These are phyloP conservation scores for Clarias magur DNA, from an alignment of 2,113 vertebrate species.

Conservation along the genomic window DNA sequence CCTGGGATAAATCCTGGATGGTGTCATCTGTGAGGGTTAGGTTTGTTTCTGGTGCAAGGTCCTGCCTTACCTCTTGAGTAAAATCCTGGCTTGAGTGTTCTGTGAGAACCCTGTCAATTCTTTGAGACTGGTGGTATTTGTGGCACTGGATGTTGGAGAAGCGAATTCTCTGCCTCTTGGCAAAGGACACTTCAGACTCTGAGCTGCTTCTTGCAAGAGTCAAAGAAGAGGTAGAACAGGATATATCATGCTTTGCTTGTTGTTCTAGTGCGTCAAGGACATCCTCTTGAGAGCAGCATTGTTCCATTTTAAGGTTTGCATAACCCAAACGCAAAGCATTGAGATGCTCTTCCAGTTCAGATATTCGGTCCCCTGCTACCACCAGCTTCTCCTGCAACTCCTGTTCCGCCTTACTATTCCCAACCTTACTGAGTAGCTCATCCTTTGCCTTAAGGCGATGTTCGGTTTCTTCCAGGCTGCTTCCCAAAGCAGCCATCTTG, in stretches of 20 bases:
- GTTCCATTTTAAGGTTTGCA: constrained; percentile 67
- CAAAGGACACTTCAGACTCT: constrained; percentile 71
- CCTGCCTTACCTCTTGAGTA: constrained; percentile 72
- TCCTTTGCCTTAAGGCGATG: constrained; percentile 81
- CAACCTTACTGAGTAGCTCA: constrained; percentile 77
- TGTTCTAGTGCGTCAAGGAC: constrained; percentile 56
- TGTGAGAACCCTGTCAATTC: constrained; percentile 71
- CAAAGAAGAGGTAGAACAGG: constrained; percentile 38
- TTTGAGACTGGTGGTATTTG: constrained; percentile 80
- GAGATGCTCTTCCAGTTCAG: constrained; percentile 72
- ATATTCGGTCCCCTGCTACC: constrained; percentile 71
- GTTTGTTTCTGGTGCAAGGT: constrained; percentile 70
- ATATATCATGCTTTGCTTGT: constrained; percentile 57
- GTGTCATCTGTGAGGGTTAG: constrained; percentile 10
- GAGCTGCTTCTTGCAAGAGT: constrained; percentile 59
- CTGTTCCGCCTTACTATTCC: constrained; percentile 63
- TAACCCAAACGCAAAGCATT: constrained; percentile 70
- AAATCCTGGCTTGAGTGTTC: constrained; percentile 75
- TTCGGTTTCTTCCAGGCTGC: constrained; percentile 86
- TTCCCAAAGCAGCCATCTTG: constrained; percentile 85
- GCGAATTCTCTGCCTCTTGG: constrained; percentile 87
- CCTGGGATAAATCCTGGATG: constrained; percentile 65
- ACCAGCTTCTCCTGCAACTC: constrained; percentile 71
- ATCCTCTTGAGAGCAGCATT: constrained; percentile 62
- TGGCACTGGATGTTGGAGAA: constrained; percentile 94